phyloP scores from a whole-genome alignment of 37 sponge, comb jelly and placozoan genomes.

The Aplysina aerophoba region DNA sequence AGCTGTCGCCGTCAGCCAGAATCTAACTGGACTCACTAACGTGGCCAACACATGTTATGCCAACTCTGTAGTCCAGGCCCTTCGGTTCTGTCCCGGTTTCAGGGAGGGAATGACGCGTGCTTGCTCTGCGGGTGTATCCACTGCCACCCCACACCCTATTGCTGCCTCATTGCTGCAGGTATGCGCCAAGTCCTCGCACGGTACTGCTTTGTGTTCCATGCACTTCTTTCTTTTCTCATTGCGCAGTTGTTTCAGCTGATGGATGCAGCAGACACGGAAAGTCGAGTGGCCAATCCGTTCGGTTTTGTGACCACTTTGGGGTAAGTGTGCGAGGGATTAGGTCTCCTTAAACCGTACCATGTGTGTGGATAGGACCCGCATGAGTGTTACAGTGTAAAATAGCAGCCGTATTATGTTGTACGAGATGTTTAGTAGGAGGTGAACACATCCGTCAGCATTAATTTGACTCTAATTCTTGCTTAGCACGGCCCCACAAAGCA shows the following conservation, averaged over 20 bases:
- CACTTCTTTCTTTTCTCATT: not conserved
- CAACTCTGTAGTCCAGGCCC: slow-evolving; percentile 70
- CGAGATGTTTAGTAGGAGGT: too few species aligned
- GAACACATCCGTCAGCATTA: too few species aligned
- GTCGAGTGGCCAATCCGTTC: not conserved
- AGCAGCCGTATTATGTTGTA: too few species aligned
- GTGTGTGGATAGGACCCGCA: not conserved
- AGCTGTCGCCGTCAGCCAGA: not conserved
- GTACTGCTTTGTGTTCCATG: not conserved
- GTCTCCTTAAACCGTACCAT: not conserved
- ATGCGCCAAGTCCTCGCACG: not conserved
- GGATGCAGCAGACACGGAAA: slow-evolving; percentile 7
- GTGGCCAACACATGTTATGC: slow-evolving; percentile 80
- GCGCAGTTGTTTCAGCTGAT: slow-evolving; percentile 14
- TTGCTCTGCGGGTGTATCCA: not conserved
- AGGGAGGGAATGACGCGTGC: not conserved
- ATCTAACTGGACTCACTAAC: slow-evolving; percentile 58
- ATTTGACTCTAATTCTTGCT: too few species aligned
- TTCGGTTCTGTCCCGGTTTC: slow-evolving; percentile 70
- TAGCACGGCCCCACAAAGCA: too few species aligned
- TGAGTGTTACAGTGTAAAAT: too few species aligned
- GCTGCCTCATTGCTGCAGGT: not conserved
- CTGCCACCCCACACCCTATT: not conserved
- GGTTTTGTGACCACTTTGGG: slow-evolving; percentile 2
- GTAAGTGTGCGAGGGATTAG: not conserved